Base-by-base conservation (phyloP, 2,797 vertebrate species). In the Danio aesculapii region DNA sequence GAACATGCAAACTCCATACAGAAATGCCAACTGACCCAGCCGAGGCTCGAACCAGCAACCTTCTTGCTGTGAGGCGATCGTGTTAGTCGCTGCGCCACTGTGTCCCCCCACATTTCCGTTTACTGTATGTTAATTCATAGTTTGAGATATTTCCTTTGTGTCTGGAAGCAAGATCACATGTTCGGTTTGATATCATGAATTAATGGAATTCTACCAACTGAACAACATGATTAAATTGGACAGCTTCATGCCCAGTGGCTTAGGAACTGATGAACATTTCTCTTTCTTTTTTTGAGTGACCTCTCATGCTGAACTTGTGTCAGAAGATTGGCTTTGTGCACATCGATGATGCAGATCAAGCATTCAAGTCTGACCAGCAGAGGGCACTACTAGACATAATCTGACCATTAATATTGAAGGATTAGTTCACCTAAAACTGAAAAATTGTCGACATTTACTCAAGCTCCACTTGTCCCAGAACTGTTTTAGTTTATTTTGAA, bases 201-300 rank as follows among this genome's bases (percentile, higher is more conserved):
- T 75, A 67, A 79, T 77, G 46, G 84, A 86, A 83, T 85, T 67
- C 16, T 80, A 90, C 87, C 87, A 89, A 90, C 82, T 78, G 79
- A 44, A 30, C 16, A 41, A 76, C 81, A 81, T 90, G 88, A 93
- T 92, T 67, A 21, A 81, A 79, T 83, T 66, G 80, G 92, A 93
- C 92, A 89, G 91, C 87, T 89, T 94, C 90, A 89, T 85, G 88
- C 87, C 87, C 84, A 71, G 74, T 79, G 68, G 73, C 83, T 39
- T 59, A 13, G 30, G 30, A 30, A 30, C 46, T 62, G 63, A 53
- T 83, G 79, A 70, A 86, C 85, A 85, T 71, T 71, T 71, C 39
- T 55, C 16, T 21, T 75, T 75, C 49, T 39, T 70, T 75, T 88
- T 63, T 52, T 75, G 79, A 53, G 69, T 30, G 77, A 90, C 75